These are phyloP conservation scores for Digitonthophagus gazella DNA, from an alignment of 2,888 invertebrate genomes.

Conservation along the genomic window DNA sequence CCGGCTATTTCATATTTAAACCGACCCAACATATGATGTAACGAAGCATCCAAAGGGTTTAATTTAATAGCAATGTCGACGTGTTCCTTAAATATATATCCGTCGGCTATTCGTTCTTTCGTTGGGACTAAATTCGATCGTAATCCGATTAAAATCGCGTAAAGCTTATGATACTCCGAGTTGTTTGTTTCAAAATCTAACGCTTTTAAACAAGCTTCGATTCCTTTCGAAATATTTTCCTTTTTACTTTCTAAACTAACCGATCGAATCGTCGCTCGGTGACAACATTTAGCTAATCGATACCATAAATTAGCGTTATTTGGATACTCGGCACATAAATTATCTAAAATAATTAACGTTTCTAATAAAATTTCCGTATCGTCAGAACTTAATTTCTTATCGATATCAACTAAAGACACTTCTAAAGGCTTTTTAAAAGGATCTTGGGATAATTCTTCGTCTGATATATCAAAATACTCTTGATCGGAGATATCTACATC, in stretches of 20 bases:
- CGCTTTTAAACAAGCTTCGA: constrained; percentile 57
- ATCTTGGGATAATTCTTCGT: constrained; percentile 39
- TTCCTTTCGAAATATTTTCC: constrained; percentile 51
- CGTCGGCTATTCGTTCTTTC: constrained; percentile 65
- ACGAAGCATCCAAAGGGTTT: constrained; percentile 59
- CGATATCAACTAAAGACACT: constrained; percentile 37
- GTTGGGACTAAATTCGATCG: constrained; percentile 59
- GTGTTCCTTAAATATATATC: constrained; percentile 65
- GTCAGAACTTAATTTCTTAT: constrained; percentile 40
- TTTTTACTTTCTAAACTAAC: constrained; percentile 36
- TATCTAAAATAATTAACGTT: constrained; percentile 38
- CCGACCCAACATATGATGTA: constrained; percentile 68
- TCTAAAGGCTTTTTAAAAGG: too few relatives aligned
- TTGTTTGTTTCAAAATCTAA: constrained; percentile 53
- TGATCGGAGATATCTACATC: constrained; percentile 47
- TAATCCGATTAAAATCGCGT: constrained; percentile 65
- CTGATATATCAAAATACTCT: constrained; percentile 50
- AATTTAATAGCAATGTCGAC: constrained; percentile 63
- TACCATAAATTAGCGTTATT: constrained; percentile 44
- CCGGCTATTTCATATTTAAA: constrained; percentile 63
- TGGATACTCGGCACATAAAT: constrained; percentile 42
- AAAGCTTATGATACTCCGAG: constrained; percentile 71
- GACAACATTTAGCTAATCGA: constrained; percentile 46
- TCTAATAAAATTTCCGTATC: constrained; percentile 35
- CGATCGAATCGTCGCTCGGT: constrained; percentile 38